Conservation (phyloP, 2,888 invertebrate species). For the Apamea crenata region DNA sequence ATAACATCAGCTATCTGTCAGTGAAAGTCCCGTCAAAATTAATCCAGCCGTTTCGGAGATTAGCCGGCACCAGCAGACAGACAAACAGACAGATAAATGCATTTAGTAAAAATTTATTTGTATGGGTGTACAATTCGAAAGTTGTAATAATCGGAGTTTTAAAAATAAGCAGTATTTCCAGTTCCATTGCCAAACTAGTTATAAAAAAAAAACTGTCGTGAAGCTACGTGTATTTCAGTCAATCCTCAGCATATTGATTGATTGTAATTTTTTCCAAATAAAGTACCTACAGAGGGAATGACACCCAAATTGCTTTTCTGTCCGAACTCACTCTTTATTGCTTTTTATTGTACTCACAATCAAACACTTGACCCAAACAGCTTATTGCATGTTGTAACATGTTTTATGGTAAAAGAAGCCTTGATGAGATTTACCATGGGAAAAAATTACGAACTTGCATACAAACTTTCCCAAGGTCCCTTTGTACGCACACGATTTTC, state of each 20-base stretch:
- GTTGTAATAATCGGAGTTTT: not conserved
- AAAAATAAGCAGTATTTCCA: not conserved
- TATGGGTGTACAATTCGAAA: not conserved
- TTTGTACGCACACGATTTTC: not conserved
- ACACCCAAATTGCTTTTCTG: slow-evolving; percentile 42
- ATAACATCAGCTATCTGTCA: too few relatives aligned
- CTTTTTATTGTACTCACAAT: slow-evolving; percentile 40
- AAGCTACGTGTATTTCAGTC: not conserved
- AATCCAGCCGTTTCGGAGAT: too few relatives aligned
- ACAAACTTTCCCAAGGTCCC: not conserved
- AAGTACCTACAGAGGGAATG: slow-evolving; percentile 11
- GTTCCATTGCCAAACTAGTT: not conserved
- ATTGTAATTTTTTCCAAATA: slow-evolving; percentile 23
- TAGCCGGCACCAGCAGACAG: too few relatives aligned
- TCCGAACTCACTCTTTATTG: slow-evolving; percentile 25
- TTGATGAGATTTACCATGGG: not conserved
- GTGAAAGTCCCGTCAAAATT: too few relatives aligned
- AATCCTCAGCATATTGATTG: not conserved
- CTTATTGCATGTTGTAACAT: slow-evolving; percentile 48
- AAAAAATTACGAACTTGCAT: not conserved
- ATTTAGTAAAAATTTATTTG: too few relatives aligned
- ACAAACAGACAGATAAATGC: too few relatives aligned
- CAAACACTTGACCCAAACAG: slow-evolving; percentile 31
- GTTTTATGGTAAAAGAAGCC: slow-evolving; percentile 37
- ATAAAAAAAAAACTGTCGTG: not conserved